phyloP scores from a whole-genome alignment of 2,888 invertebrate genomes.

The Stomorhina lunata region DNA sequence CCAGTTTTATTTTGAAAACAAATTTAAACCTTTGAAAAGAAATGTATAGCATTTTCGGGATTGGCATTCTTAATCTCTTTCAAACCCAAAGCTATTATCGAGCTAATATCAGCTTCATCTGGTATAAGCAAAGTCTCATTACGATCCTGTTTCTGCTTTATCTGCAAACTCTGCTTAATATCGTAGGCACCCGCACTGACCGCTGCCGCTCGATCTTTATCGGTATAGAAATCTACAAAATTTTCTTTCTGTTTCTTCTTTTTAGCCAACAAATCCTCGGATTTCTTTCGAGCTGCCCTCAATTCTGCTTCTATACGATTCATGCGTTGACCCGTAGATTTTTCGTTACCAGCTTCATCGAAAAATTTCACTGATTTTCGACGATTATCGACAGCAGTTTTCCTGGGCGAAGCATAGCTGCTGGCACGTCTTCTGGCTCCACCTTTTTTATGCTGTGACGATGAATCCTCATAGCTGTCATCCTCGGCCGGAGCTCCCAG shows the following conservation, averaged over 20 bases:
- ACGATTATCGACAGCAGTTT: slow-evolving; percentile 67
- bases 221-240: slow-evolving; percentile 90
- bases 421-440: slow-evolving; percentile 20
- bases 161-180: slow-evolving; percentile 90
- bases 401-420: slow-evolving; percentile 9
- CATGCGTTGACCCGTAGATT: slow-evolving; percentile 64
- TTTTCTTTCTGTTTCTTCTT: slow-evolving; percentile 77
- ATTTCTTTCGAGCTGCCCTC: slow-evolving; percentile 72
- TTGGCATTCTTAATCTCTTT: slow-evolving; percentile 89
- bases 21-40: slow-evolving; percentile 87
- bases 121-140: slow-evolving; percentile 87
- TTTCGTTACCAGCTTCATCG: slow-evolving; percentile 65
- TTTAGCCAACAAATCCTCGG: slow-evolving; percentile 72
- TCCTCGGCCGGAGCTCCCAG: slow-evolving; percentile 83
- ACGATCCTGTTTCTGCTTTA: slow-evolving; percentile 89
- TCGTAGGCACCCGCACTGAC: slow-evolving; percentile 89
- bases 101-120: slow-evolving; percentile 88
- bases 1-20: neutral
- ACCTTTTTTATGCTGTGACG: slow-evolving; percentile 56
- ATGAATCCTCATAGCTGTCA: slow-evolving; percentile 79
- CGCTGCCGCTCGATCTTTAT: slow-evolving; percentile 94
- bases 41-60: slow-evolving; percentile 85
- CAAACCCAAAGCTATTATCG: slow-evolving; percentile 87
- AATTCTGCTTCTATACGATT: slow-evolving; percentile 75
- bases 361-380: slow-evolving; percentile 68